Percentiles rank a stretch among this genome's conserved stretches.
Evolutionary conservation across 2,888 invertebrate species (phyloP).

Genomic region (Drosophila gaucha): DNA sequence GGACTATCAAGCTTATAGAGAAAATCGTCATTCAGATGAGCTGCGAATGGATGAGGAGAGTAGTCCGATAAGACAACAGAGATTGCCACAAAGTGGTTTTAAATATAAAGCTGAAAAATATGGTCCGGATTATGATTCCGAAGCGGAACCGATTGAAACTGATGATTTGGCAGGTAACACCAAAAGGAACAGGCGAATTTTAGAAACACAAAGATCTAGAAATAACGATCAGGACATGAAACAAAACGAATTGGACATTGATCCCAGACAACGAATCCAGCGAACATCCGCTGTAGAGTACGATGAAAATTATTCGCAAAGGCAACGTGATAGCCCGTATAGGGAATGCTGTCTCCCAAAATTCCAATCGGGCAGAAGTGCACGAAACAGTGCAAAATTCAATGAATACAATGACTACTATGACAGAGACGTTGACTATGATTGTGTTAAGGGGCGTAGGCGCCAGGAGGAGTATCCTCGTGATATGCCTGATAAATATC

Average conservation of each 20-base stretch:
- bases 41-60: neutral
- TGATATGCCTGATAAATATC: neutral
- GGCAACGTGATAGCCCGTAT: neutral
- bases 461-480: neutral
- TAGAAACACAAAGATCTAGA: neutral
- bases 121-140: neutral
- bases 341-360: neutral
- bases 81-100: neutral
- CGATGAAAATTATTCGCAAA: too few relatives aligned
- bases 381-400: neutral
- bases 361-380: neutral
- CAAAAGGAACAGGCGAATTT: neutral
- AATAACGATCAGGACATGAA: neutral
- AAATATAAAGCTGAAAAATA: neutral
- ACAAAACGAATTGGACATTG: neutral
- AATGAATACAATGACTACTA: neutral
- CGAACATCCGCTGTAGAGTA: neutral
- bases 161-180: neutral
- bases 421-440: neutral
- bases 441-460: neutral
- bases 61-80: neutral
- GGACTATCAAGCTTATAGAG: too few relatives aligned
- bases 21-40: neutral
- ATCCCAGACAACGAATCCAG: too few relatives aligned
- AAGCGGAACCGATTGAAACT: neutral